These are phyloP conservation scores for Bothrops jararaca DNA, from an alignment of 2,113 vertebrate species.

Conservation along the genomic window DNA sequence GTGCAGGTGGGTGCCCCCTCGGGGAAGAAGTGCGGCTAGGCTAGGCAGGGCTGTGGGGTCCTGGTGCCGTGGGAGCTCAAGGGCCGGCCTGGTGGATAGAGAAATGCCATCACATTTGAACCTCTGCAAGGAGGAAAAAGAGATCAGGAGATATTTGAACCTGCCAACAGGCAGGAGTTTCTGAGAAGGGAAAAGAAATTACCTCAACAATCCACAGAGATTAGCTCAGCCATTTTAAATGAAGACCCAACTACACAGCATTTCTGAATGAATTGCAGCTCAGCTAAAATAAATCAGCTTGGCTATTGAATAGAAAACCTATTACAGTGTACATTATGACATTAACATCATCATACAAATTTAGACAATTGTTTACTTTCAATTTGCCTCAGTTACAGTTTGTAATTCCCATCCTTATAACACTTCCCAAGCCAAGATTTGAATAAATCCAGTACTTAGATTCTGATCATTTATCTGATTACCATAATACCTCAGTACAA, in stretches of 20 bases:
- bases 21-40: no score
- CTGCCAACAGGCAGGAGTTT: not conserved
- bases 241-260: not conserved
- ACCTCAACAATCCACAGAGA: no score
- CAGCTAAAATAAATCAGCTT: not conserved
- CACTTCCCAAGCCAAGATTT: no score
- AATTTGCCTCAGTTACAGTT: not conserved
- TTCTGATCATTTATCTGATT: not conserved
- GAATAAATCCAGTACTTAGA: no score
- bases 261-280: not conserved
- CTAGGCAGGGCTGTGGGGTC: no score
- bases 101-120: not conserved
- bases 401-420: not conserved
- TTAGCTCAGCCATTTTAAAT: no score
- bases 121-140: not conserved
- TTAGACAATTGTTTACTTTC: not conserved
- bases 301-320: not conserved
- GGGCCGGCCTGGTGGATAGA: not conserved
- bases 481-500: not conserved
- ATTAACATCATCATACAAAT: not conserved
- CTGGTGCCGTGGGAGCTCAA: no score
- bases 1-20: no score
- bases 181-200: no score
- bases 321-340: not conserved
- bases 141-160: not conserved